phyloP scores from a whole-genome alignment of 2,113 vertebrate species.

The Echinops telfairi region DNA sequence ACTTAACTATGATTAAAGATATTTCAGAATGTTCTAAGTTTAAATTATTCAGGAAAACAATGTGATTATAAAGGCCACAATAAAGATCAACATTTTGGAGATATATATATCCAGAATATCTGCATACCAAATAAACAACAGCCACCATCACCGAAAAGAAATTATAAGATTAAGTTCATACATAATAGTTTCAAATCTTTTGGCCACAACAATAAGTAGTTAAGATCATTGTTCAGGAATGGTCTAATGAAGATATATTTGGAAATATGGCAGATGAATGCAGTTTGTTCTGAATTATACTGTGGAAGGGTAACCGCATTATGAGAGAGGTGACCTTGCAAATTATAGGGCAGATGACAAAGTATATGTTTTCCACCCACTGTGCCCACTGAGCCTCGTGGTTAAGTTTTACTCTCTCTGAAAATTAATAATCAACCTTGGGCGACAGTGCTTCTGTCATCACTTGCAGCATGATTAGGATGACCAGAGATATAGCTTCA shows the following conservation, averaged over 20 bases:
- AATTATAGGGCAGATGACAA: neutral
- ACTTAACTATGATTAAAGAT: neutral
- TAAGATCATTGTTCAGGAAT: neutral
- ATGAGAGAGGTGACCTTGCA: neutral
- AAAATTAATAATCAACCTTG: neutral
- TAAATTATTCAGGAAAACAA: neutral
- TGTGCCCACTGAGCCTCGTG: neutral
- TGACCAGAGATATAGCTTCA: neutral
- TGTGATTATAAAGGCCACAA: neutral
- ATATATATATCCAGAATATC: neutral
- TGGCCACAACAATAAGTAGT: neutral
- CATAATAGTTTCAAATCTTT: neutral
- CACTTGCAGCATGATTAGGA: neutral
- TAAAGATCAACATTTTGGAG: neutral
- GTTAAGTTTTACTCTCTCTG: neutral
- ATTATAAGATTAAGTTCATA: neutral
- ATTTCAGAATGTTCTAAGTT: conserved; percentile 1
- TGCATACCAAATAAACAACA: neutral
- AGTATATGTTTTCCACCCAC: too few relatives aligned
- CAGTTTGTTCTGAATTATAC: neutral
- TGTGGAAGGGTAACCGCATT: neutral
- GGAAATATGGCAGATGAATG: conserved; percentile 19
- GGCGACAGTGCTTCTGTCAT: neutral
- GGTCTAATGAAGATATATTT: neutral
- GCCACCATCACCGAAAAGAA: neutral